Base-by-base conservation (phyloP, 1,140 invertebrate genomes). In the Conus ventricosus region DNA sequence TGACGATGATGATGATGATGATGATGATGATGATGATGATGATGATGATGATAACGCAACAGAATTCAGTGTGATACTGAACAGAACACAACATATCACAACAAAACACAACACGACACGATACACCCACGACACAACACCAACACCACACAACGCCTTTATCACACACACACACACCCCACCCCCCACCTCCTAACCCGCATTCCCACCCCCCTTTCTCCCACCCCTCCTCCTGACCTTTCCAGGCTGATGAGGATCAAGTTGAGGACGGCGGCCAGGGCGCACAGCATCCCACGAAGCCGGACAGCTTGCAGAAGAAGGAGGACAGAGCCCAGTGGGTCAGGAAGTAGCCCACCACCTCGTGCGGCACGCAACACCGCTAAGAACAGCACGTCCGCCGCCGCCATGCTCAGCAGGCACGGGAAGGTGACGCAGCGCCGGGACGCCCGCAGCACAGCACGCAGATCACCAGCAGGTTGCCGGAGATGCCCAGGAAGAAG, bases 301-400 rank as follows among this genome's bases (percentile, higher is more conserved):
- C 93, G 6, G 93, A 92, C 54, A 95, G 87, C 90, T 94, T 95
- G 89, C 94, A 95, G 17, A 94, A 83, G 39, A 98, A 96, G 54
- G 97, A 96, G 93, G 98, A 98, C 95, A 98, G 98, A 88, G 97
- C 95, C 27, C 96, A 95, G 39, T 96, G 95, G 5, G 97, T 97
- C 87, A 98, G 96, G 92, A 98, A 98, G 97, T 97, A 98, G 0
- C 97, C 98, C 89, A 97, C 97, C 0, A 98, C 97, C 7, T 98
- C 97, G 94, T 99, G 97, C 0, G 98, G 98, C 82, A 98, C 96
- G 94, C 98, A 99, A 39, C 86, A 98, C 96, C 15, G 98, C 92
- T 84, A 99, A 97, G 87, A 99, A 98, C 92, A 99, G 96, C 84
- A 99, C 97, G 94, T 99, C 98, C 0, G 98, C 98, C 1, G 98